A percentile compares a stretch with the other conserved stretches of the same genome.
These are phyloP conservation scores for Drosophila nannoptera DNA, from an alignment of 1,140 invertebrate species.

Conservation along the genomic window DNA sequence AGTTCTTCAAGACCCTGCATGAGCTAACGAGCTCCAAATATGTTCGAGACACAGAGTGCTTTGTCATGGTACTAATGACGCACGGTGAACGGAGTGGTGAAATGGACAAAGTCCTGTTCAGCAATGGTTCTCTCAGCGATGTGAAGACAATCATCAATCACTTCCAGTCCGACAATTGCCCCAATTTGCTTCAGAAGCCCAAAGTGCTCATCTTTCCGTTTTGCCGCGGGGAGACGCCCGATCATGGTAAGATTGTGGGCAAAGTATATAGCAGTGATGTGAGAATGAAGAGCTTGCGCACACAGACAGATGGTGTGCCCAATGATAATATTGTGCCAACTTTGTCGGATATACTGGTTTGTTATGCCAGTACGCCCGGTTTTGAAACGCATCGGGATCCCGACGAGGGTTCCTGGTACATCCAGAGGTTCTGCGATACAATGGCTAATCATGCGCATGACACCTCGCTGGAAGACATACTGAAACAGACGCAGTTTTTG, in stretches of 20 bases:
- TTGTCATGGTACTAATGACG: slow-evolving; percentile 82
- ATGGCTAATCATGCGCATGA: slow-evolving; percentile 85
- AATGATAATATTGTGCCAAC: slow-evolving; percentile 67
- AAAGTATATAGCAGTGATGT: background rate
- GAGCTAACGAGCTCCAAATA: slow-evolving; percentile 74
- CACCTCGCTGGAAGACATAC: slow-evolving; percentile 83
- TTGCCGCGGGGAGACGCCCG: slow-evolving; percentile 80
- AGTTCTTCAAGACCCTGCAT: slow-evolving; percentile 74
- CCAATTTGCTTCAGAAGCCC: slow-evolving; percentile 83
- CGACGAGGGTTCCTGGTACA: slow-evolving; percentile 86
- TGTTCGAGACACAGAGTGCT: slow-evolving; percentile 80
- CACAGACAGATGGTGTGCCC: slow-evolving; percentile 39
- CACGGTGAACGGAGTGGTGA: slow-evolving; percentile 80
- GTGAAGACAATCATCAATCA: slow-evolving; percentile 80
- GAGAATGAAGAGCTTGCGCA: background rate
- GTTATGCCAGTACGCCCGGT: slow-evolving; percentile 84
- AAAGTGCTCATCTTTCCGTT: slow-evolving; percentile 90
- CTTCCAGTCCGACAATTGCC: slow-evolving; percentile 83
- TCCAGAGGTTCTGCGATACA: slow-evolving; percentile 86
- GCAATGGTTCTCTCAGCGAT: slow-evolving; percentile 79
- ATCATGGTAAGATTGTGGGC: slow-evolving; percentile 49
- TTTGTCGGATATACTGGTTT: slow-evolving; percentile 82
- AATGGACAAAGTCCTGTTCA: slow-evolving; percentile 76
- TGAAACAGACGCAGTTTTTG: slow-evolving; percentile 82
- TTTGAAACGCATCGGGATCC: slow-evolving; percentile 84